Evolutionary conservation across 2,888 invertebrate species (phyloP), one percentile per base, ranked within the genome.

Genomic region (Ophion costatus): DNA sequence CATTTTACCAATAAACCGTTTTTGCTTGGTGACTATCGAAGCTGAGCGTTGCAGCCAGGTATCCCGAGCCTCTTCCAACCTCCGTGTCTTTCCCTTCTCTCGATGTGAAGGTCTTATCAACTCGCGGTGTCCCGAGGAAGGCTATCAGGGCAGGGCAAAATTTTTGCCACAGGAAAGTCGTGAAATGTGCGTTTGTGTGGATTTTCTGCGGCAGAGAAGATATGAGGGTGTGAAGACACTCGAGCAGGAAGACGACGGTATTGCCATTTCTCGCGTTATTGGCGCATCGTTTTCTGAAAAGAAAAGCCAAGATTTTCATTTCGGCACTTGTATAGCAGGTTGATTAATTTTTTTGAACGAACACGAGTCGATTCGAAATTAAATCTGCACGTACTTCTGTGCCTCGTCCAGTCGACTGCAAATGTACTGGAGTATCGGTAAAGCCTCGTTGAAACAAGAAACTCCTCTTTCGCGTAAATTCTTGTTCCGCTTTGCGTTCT

Each of bases 131-230:
- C 0, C 98, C 98, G 2, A 98, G 95, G 82, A 98, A 96, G 0
- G 97, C 97, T 80, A 98, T 97, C 87, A 98, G 94, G 0, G 97
- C 97, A 0, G 98, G 98, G 90, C 98, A 98, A 91, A 98, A 97
- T 90, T 98, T 97, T 93, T 98, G 98, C 98, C 98, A 98, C 11
- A 98, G 94, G 91, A 98, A 98, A 4, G 97, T 97, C 1, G 97
- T 97, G 91, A 98, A 98, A 93, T 98, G 98, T 0, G 96, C 96
- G 94, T 98, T 98, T 2, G 96, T 96, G 90, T 97, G 97, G 10
- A 98, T 97, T 88, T 97, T 96, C 89, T 97, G 97, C 0, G 98
- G 97, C 74, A 98, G 94, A 74, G 97, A 98, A 11, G 97, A 97
- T 90, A 98, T 96, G 82, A 98, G 94, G 0, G 98, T 98, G 85